A percentile compares a stretch with the other conserved stretches of the same genome.
phyloP scores from a whole-genome alignment of 2,797 vertebrate species.

The Dallia pectoralis region DNA sequence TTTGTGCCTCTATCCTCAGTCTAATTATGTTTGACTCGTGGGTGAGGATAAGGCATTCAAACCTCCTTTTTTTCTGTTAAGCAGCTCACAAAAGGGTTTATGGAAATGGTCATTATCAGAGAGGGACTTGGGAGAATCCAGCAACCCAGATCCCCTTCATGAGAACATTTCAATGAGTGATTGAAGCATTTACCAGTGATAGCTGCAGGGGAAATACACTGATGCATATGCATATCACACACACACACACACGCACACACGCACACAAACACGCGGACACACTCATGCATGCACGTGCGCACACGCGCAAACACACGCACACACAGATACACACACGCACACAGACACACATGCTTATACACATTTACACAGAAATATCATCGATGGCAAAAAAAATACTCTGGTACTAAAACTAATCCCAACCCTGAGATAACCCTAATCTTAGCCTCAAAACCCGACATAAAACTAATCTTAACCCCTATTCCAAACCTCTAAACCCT shows the following conservation, averaged over 20 bases:
- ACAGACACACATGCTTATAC: background rate
- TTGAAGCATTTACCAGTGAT: slow-evolving; percentile 23
- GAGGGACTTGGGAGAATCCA: slow-evolving; percentile 26
- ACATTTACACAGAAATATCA: background rate
- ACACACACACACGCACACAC: background rate
- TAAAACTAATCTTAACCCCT: no score
- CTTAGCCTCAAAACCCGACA: no score
- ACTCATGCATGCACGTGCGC: background rate
- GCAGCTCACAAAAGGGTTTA: slow-evolving; percentile 51
- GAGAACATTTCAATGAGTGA: slow-evolving; percentile 18
- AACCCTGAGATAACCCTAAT: no score
- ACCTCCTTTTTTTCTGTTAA: slow-evolving; percentile 32
- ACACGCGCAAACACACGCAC: slow-evolving; percentile 6
- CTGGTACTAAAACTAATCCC: no score
- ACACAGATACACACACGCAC: background rate
- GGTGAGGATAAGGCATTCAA: slow-evolving; percentile 43
- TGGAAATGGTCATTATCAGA: slow-evolving; percentile 52
- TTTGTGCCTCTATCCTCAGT: slow-evolving; percentile 40
- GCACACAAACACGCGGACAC: background rate
- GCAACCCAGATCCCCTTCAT: slow-evolving; percentile 29
- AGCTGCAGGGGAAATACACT: no score
- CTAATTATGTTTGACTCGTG: slow-evolving; percentile 47
- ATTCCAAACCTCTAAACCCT: no score
- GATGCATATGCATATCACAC: slow-evolving; percentile 26
- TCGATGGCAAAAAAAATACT: no score